Base-by-base conservation (phyloP, 2,888 invertebrate genomes). In the Dermolepida albohirtum region DNA sequence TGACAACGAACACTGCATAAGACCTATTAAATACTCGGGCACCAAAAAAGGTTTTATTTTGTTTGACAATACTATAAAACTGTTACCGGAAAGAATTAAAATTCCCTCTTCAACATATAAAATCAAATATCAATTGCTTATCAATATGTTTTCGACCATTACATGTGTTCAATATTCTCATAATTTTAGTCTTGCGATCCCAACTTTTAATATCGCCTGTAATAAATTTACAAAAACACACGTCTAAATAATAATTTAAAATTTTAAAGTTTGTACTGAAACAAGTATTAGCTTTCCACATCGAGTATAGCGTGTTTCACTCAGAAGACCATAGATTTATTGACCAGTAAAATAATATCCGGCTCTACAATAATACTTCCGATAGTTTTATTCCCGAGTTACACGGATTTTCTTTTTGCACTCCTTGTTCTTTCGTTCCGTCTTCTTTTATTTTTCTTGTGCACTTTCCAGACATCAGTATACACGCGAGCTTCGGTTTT, bases 271-370 rank as follows among this genome's bases (percentile, higher is more conserved):
- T 57, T 43, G 41, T 57, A 57, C n/a, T 12, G 57, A 22, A n/a
- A n/a, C 34, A 10, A 10, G 34, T 41, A 27, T 57, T 57, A 57
- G 41, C 27, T 43, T 27, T 17, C 57, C 22, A 22, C 22, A 17
- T n/a, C 6, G 16, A 22, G 17, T 41, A 41, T 8, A 41, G n/a
- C 41, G 41, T 14, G 41, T 55, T 55, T 12, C n/a, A 41, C 43
- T 1, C 43, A 40, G 27, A 49, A 11, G 22, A 11, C 49, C 49
- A 22, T 22, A 49, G 49, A 57, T 57, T 57, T 57, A 57, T 57
- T 43, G 57, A 27, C 43, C 57, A 43, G 43, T 57, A 41, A 43
- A 43, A 57, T 57, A 57, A 57, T 57, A 57, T 41, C 54, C 54
- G 39, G n/a, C 34, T 1, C 54, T 14, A 16, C 39, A 54, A 54